Evolutionary conservation across 2,113 vertebrate genomes (phyloP).

Genomic region (Leiothrix lutea): DNA sequence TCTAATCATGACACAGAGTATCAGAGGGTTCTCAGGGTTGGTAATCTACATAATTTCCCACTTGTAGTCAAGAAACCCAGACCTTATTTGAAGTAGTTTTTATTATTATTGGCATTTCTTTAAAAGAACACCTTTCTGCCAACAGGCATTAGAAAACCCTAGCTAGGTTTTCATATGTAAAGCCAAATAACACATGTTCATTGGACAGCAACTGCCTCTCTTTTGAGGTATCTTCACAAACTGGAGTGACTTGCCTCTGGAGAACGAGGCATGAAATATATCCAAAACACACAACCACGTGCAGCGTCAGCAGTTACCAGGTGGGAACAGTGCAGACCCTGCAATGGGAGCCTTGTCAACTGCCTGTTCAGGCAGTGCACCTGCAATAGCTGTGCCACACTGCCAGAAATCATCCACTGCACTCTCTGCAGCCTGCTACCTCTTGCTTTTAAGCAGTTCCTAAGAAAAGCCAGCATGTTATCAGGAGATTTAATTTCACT

Average conservation of each 20-base stretch:
- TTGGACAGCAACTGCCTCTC: slow-evolving; percentile 10
- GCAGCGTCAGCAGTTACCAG: slow-evolving; percentile 16
- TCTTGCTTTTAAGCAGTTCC: background rate
- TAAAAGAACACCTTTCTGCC: slow-evolving; percentile 37
- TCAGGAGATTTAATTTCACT: background rate
- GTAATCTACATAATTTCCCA: slow-evolving; percentile 64
- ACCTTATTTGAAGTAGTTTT: slow-evolving; percentile 48
- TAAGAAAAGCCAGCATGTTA: background rate
- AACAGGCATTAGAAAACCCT: slow-evolving; percentile 29
- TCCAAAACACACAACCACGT: background rate
- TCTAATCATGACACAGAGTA: slow-evolving; percentile 37
- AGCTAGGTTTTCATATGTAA: slow-evolving; percentile 13
- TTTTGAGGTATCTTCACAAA: slow-evolving; percentile 23
- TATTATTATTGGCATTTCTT: slow-evolving; percentile 56
- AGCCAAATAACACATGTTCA: slow-evolving; percentile 36
- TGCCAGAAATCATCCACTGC: background rate
- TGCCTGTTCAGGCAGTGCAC: background rate
- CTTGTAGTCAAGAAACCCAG: slow-evolving; percentile 26
- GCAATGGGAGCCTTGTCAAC: background rate
- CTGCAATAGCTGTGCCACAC: background rate
- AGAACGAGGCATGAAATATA: background rate
- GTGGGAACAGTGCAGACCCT: background rate
- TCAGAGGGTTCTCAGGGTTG: slow-evolving; percentile 32
- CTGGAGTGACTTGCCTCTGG: background rate
- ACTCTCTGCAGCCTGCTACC: background rate